Percentiles rank a stretch among this genome's conserved stretches.
Evolutionary conservation across 2,797 vertebrate genomes (phyloP).

Genomic region (Anguilla obscura): DNA sequence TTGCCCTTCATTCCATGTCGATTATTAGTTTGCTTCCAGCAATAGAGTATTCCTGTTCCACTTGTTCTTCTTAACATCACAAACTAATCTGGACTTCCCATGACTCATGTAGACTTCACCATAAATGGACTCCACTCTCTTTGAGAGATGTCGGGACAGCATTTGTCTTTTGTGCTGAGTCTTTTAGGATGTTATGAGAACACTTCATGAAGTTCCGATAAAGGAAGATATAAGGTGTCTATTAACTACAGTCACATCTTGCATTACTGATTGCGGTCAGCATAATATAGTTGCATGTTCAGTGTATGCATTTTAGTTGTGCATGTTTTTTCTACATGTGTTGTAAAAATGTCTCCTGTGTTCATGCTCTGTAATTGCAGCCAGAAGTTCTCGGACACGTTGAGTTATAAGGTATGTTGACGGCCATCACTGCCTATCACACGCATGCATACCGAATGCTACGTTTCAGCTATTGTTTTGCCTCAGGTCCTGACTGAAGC

Average conservation of each 20-base stretch:
- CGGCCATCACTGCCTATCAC: background rate
- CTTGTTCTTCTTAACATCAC: conserved; percentile 33
- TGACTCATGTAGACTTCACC: conserved; percentile 20
- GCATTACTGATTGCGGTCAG: background rate
- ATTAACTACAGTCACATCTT: background rate
- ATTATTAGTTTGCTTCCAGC: conserved; percentile 54
- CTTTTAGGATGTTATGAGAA: background rate
- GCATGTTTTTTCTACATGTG: background rate
- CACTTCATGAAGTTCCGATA: background rate
- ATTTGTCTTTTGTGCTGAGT: conserved; percentile 1
- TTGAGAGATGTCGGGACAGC: background rate
- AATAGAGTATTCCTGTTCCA: background rate
- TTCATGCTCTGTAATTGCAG: conserved; percentile 55
- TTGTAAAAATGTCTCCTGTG: background rate
- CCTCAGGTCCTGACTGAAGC: background rate
- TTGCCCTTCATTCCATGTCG: conserved; percentile 42
- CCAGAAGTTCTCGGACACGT: conserved; percentile 65
- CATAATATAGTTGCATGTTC: background rate
- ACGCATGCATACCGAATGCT: too few species aligned
- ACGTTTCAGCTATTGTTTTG: background rate
- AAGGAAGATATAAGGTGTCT: background rate
- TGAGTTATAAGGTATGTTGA: conserved; percentile 72
- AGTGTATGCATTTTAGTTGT: background rate
- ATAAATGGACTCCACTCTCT: conserved; percentile 23
- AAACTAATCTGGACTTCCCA: conserved; percentile 37